A percentile compares a stretch with the other conserved stretches of the same genome.
phyloP scores from a whole-genome alignment of 2,113 vertebrate genomes.

The Lagenorhynchus albirostris region DNA sequence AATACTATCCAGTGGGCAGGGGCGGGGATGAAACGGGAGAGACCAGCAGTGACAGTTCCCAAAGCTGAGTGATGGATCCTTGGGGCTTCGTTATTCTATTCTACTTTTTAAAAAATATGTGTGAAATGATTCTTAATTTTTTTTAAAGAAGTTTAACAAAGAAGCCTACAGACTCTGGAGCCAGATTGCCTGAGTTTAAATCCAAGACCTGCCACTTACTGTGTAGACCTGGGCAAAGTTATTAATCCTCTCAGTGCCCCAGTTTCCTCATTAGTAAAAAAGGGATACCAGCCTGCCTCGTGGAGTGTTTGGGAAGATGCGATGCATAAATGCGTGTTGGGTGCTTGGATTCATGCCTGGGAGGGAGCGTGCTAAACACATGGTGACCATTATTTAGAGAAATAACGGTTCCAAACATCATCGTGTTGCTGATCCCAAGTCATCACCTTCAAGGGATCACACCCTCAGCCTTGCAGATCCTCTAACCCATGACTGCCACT shows the following conservation, averaged over 20 bases:
- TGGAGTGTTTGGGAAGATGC: background rate
- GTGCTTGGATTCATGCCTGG: background rate
- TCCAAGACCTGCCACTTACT: background rate
- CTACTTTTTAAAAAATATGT: background rate
- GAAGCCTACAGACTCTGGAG: background rate
- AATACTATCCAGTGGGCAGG: accelerated
- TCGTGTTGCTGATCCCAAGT: accelerated
- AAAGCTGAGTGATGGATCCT: background rate
- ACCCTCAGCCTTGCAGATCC: background rate
- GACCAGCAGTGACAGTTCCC: background rate
- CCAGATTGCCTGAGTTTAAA: background rate
- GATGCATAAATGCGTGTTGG: background rate
- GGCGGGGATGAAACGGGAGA: background rate
- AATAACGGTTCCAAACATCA: background rate
- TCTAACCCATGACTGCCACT: background rate
- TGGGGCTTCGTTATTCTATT: background rate
- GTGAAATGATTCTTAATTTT: background rate
- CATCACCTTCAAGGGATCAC: background rate
- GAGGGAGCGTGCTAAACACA: background rate
- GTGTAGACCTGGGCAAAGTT: background rate
- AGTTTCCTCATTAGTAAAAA: background rate
- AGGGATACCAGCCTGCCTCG: background rate
- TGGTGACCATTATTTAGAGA: background rate
- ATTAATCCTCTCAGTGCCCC: background rate
- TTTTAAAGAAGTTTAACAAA: accelerated